A percentile compares a stretch with the other conserved stretches of the same genome.
Conservation (phyloP, 2,113 vertebrate species). For the Irena cyanogastra region DNA sequence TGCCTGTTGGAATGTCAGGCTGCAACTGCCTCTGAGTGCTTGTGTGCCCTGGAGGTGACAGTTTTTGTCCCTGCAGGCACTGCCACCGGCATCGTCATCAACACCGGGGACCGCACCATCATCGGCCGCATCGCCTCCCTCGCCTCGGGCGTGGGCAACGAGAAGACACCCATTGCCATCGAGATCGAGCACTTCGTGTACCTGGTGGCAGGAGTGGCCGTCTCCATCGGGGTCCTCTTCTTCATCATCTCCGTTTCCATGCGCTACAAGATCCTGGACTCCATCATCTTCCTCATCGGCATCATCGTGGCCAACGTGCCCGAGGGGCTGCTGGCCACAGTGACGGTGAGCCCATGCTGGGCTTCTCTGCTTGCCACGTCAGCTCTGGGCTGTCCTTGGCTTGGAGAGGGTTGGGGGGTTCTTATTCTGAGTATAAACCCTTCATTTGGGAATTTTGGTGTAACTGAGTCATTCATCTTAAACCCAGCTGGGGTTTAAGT, state of each 20-base stretch:
- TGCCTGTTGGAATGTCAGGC: background rate
- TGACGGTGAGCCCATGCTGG: constrained; percentile 69
- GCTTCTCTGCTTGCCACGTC: background rate
- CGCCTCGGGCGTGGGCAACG: constrained; percentile 72
- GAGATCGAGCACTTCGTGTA: constrained; percentile 82
- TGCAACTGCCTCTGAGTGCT: background rate
- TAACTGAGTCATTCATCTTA: background rate
- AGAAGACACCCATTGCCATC: constrained; percentile 77
- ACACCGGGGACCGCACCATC: constrained; percentile 75
- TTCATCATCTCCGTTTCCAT: constrained; percentile 77
- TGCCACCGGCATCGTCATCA: constrained; percentile 76
- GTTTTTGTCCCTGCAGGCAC: constrained; percentile 56
- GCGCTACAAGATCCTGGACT: constrained; percentile 69
- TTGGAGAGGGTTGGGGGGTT: background rate
- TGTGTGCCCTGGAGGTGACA: background rate
- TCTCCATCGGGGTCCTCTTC: constrained; percentile 74
- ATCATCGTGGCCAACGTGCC: constrained; percentile 83
- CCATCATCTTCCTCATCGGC: constrained; percentile 81
- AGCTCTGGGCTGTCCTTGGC: background rate
- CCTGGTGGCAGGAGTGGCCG: constrained; percentile 75
- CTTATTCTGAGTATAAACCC: background rate
- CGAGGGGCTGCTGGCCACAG: constrained; percentile 78
- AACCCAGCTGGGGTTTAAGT: background rate
- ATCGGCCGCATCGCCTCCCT: constrained; percentile 79
- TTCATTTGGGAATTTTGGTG: background rate